Evolutionary conservation across 2,888 invertebrate species (phyloP), one percentile per base, ranked within the genome.

Genomic region (Megalurothrips usitatus): DNA sequence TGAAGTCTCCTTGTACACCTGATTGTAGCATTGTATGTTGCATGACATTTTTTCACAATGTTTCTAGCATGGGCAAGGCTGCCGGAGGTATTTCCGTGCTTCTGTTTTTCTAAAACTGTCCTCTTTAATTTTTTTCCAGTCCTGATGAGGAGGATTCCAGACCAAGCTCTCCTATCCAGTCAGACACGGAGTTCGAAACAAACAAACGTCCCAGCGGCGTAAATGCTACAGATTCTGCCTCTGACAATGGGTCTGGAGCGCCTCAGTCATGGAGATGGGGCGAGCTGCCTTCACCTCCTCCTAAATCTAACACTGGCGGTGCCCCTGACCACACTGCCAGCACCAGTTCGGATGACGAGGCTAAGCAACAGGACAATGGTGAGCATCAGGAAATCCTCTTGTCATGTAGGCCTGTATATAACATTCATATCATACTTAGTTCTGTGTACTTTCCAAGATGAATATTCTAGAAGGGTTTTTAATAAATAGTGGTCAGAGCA

Each of bases 151-250:
- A 47, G 43, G 68, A 75, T 26, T 93, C 94, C 58, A 91, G 96
- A 82, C 92, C 94, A 68, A 92, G 92, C 83, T 94, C 96, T 19
- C 96, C 97, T 11, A 92, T 95, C 82, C 96, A 96, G 87, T 97
- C 97, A 78, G 98, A 98, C 87, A 96, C 97, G 0, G 98, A 98
- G 87, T 93, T 96, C 86, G 98, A 98, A 87, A 84, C 83, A 80
- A 85, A 84, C 81, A 83, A 83, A 80, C 82, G 82, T 80, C 63
- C 82, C 3, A 82, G 82, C 49, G 81, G 89, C 92, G 85, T 86
- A 10, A 58, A 58, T 58, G 68, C 23, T 9, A 26, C 23, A 1
- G 68, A 26, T 26, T 26, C 26, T 8, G n/a, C 68, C 12, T n/a
- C 68, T 11, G 68, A 75, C 23, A 10, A 8, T 8, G 11, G 23